These are phyloP conservation scores for Platorchestia sp. DNA, from an alignment of 1,140 invertebrate species.

Conservation along the genomic window DNA sequence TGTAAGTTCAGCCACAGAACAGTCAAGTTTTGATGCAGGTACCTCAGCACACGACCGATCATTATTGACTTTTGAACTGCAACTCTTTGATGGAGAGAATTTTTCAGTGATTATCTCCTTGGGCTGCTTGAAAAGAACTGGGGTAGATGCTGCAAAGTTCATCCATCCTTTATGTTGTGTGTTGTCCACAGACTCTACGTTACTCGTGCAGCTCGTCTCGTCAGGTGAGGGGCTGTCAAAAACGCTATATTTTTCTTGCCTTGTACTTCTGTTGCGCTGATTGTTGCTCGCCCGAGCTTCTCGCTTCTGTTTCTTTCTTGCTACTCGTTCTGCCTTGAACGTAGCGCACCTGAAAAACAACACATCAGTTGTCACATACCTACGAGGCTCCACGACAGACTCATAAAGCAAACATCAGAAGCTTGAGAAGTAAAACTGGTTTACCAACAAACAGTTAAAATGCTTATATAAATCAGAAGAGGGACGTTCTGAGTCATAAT, in stretches of 20 bases:
- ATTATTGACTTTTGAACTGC: neutral
- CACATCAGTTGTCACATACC: neutral
- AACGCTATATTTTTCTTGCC: constrained; percentile 23
- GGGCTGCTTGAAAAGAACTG: neutral
- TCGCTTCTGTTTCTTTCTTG: constrained; percentile 25
- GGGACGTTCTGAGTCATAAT: too few relatives aligned
- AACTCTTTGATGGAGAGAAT: neutral
- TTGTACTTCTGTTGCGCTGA: neutral
- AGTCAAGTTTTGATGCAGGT: neutral
- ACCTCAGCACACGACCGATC: neutral
- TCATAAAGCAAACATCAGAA: too few relatives aligned
- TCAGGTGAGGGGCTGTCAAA: constrained; percentile 35
- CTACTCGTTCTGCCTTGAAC: neutral
- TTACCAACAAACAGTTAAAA: too few relatives aligned
- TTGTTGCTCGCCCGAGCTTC: neutral
- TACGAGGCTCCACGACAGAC: too few relatives aligned
- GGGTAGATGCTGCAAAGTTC: neutral
- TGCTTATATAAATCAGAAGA: too few relatives aligned
- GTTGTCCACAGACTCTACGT: neutral
- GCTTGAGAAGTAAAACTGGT: too few relatives aligned
- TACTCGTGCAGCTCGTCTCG: neutral
- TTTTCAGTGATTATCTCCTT: neutral
- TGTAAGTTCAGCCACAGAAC: neutral
- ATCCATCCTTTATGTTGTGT: neutral
- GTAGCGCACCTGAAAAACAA: neutral